Base-by-base conservation (phyloP, 2,888 invertebrate species). In the Panzeria rudis region DNA sequence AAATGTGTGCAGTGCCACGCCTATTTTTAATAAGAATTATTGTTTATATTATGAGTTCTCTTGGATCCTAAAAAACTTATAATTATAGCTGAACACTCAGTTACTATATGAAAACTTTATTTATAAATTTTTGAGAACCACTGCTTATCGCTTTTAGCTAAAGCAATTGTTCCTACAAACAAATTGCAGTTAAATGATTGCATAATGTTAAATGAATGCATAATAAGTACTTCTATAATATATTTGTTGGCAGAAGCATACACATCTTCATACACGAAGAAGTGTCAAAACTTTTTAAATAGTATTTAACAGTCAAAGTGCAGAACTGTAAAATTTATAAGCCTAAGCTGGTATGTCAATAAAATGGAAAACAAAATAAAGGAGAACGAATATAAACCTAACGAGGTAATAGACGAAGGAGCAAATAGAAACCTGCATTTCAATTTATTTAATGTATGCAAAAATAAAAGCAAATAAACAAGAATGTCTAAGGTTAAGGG, bases 211-310 rank as follows among this genome's bases (percentile, higher is more conserved):
- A 29, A 71, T 52, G 38, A 2, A 3, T 20, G 7, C 50, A 52
- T 9, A 38, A 29, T 23, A 35, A 38, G 41, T 54, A 9, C 32
- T 73, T 15, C n/a, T 13, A 13, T 29, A 29, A 29, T 38, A 52
- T 61, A 1, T 50, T 4, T 35, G 23, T 25, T 62, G 25, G 7
- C n/a, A 38, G 6, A 6, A 23, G 8, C 32, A 38, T 13, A 50
- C 54, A n/a, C 32, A 64, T 8, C 56, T 20, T 41, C 50, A 32
- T 15, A 61, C 44, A 1, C 29, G 25, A 62, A 62, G 35, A 64
- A 62, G 61, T 82, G 76, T 82, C 69, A 82, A 82, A 82, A 82
- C 61, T 76, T 82, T 82, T 82, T 47, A 82, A 76, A 82, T 71
- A 62, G 54, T 47, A 82, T 75, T 82, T 76, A 82, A 38, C 69